Base-by-base conservation (phyloP, 1,140 invertebrate genomes). In the Eupeodes corollae region DNA sequence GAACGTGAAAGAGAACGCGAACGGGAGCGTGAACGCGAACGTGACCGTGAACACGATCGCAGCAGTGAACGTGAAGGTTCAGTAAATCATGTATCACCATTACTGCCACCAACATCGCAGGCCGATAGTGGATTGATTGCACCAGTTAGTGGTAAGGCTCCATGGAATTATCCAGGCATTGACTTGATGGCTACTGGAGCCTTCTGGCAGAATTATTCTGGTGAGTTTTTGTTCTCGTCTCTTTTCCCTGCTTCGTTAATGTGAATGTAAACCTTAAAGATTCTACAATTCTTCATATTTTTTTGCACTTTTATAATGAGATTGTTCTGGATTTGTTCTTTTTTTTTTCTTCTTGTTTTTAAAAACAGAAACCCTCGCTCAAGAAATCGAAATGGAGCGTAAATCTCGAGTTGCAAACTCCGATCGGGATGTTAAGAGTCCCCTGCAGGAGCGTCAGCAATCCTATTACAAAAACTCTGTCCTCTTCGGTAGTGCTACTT, bases 201-300 rank as follows among this genome's bases (percentile, higher is more conserved):
- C 16, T 89, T 89, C 68, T 89, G 86, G 86, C 85, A 88, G 68
- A 89, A 87, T 67, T 88, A 89, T 70, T 87, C 86, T 64, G 86
- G 86, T 89, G 60, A 76, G 75, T 70, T 46, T 3, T 16, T n/a
- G n/a, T n/a, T n/a, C n/a, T n/a, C n/a, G n/a, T n/a, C n/a, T n/a
- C n/a, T n/a, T 10, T 11, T n/a, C n/a, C 33, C 10, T n/a, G 33
- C 33, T n/a, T n/a, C 33, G 33, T 10, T 10, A 34, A 34, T 33
- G 35, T 42, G 18, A 42, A 42, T 5, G 1, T n/a, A 42, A 10
- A 2, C 10, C 10, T 16, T 40, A 38, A 38, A 46, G 9, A 34
- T 11, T 14, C n/a, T 3, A 47, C 14, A 31, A 38, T 37, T 44
- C 13, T 10, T 44, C 18, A 10, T 40, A 8, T 44, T n/a, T n/a